Evolutionary conservation across 1,140 invertebrate genomes (phyloP).

Genomic region (Trichonephila inaurata): DNA sequence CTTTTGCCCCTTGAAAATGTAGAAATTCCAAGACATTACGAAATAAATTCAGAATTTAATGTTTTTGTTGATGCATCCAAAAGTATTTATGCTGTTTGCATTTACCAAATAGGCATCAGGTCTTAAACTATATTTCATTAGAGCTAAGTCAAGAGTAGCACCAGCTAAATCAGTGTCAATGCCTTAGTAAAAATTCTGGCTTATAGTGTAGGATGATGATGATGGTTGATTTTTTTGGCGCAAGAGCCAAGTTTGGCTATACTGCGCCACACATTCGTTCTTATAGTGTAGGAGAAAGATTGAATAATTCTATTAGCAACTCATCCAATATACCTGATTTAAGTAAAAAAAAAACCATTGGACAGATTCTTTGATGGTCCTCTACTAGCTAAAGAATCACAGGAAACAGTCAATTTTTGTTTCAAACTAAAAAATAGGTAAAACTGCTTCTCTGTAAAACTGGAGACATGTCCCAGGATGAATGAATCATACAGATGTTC

Average conservation of each 20-base stretch:
- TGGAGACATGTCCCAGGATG: slow-evolving; percentile 42
- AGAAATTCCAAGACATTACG: slow-evolving; percentile 11
- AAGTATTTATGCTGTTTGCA: not conserved
- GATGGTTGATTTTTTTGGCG: too few species aligned
- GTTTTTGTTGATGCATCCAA: slow-evolving; percentile 18
- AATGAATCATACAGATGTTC: slow-evolving; percentile 29
- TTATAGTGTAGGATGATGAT: too few species aligned
- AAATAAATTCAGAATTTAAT: not conserved
- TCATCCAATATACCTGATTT: too few species aligned
- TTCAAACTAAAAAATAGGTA: not conserved
- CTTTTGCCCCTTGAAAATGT: not conserved
- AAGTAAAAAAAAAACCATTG: not conserved
- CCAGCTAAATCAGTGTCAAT: slow-evolving; percentile 10
- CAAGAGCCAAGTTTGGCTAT: too few species aligned
- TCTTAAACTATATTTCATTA: not conserved
- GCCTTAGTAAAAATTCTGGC: slow-evolving; percentile 12
- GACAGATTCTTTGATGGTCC: not conserved
- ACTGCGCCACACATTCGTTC: too few species aligned
- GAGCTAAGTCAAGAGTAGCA: slow-evolving; percentile 25
- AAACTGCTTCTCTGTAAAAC: not conserved
- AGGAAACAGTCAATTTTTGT: not conserved
- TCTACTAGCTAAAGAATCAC: slow-evolving; percentile 29
- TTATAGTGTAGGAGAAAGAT: not conserved
- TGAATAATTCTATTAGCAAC: not conserved
- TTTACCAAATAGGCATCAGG: not conserved